A percentile compares a stretch with the other conserved stretches of the same genome.
Conservation (phyloP, 2,113 vertebrate genomes). For the Edolisoma coerulescens region DNA sequence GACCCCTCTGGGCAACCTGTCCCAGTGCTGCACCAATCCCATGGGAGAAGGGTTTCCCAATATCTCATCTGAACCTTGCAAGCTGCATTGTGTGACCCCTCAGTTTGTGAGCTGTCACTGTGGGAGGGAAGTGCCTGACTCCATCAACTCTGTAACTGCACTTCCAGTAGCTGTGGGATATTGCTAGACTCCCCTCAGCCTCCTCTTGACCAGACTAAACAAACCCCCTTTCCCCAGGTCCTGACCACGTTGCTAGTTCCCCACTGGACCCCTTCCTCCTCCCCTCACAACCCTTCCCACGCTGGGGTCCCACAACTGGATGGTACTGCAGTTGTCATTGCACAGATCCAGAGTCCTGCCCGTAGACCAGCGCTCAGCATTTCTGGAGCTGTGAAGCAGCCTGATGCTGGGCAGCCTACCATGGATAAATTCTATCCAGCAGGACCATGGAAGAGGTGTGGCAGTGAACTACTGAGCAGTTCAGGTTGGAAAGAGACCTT, state of each 20-base stretch:
- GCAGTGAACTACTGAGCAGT: not conserved
- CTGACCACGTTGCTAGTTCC: not conserved
- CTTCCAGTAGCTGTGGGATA: not conserved
- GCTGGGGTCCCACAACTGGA: rapidly evolving
- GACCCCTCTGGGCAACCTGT: not conserved
- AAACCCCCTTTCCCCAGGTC: not conserved
- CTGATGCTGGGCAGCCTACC: not conserved
- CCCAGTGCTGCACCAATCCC: not conserved
- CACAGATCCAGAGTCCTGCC: not conserved
- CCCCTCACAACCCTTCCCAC: not conserved
- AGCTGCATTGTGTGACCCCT: not conserved
- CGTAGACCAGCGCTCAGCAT: not conserved
- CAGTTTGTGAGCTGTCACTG: not conserved
- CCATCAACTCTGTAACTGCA: not conserved
- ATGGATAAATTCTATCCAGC: not conserved
- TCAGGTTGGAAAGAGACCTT: not conserved
- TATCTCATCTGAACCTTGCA: not conserved
- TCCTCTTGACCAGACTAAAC: not conserved
- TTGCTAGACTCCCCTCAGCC: not conserved
- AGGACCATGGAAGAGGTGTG: not conserved
- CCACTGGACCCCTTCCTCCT: not conserved
- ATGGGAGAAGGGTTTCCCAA: not conserved
- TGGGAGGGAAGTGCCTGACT: not conserved
- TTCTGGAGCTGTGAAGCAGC: not conserved
- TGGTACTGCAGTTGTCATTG: rapidly evolving